Evolutionary conservation across 2,113 vertebrate species (phyloP).

Genomic region (Octodon degus): DNA sequence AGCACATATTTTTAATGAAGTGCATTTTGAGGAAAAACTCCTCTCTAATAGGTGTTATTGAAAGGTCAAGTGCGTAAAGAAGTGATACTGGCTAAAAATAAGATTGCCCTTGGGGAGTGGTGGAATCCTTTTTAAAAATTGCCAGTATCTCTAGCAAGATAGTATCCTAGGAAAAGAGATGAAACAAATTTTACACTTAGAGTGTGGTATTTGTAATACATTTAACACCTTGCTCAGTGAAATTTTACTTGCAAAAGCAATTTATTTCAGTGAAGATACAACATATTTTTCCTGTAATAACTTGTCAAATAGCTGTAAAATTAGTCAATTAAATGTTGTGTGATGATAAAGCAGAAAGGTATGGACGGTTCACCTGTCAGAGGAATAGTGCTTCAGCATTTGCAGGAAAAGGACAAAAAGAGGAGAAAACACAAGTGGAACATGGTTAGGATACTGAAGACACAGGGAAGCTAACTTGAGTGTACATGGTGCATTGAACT

Average conservation of each 20-base stretch:
- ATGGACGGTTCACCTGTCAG: conserved; percentile 53
- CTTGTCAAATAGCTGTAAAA: conserved; percentile 75
- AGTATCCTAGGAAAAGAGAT: conserved; percentile 41
- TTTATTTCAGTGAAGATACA: conserved; percentile 71
- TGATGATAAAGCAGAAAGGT: conserved; percentile 61
- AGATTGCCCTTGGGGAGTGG: neutral
- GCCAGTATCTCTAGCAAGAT: conserved; percentile 19
- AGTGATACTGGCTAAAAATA: neutral
- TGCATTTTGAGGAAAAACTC: neutral
- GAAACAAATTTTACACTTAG: conserved; percentile 69
- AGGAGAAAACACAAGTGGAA: neutral
- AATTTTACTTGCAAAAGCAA: conserved; percentile 76
- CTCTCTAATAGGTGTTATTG: neutral
- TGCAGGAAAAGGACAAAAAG: neutral
- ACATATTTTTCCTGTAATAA: conserved; percentile 51
- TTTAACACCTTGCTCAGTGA: conserved; percentile 76
- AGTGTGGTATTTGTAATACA: conserved; percentile 54
- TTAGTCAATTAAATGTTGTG: conserved; percentile 72
- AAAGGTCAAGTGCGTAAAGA: conserved; percentile 57
- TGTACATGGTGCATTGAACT: neutral
- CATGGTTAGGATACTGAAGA: neutral
- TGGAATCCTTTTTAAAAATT: neutral
- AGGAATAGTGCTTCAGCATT: neutral
- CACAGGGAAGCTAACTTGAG: neutral
- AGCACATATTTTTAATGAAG: conserved; percentile 41